Base-by-base conservation (phyloP, 2,113 vertebrate species). In the Odobenus rosmarus region DNA sequence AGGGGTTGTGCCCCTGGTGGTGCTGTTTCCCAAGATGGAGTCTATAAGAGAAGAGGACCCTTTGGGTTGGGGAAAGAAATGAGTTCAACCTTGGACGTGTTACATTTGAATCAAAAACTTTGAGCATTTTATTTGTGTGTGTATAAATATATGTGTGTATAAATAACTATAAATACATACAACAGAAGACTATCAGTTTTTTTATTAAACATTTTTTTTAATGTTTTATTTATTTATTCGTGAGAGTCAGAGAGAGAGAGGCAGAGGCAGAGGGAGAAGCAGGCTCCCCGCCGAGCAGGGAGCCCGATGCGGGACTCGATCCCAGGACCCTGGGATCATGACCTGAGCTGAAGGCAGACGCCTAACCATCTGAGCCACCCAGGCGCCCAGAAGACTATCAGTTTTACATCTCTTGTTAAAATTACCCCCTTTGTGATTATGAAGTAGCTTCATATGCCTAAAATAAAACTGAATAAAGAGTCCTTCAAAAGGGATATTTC, bases 331-430 rank as follows among this genome's bases (percentile, higher is more conserved):
- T 3, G 39, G 39, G 39, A 39, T 39, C 39, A 39, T 39, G 39
- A 39, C 39, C 39, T 39, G 39, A 39, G 39, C 39, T 4, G 39
- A 39, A 39, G 39, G 39, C 39, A 39, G 39, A 39, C 39, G 39
- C 39, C 39, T 39, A 39, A 39, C 39, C 39, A 39, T 39, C 39
- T 39, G 39, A 39, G 39, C 39, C 39, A 39, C 39, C 39, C 39
- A 39, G 39, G 39, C 39, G 39, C 39, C 39, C 67, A 87, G 8
- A 88, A 90, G 88, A 85, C 49, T 3, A 69, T 84, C 61, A 88
- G n/a, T 67, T 91, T 88, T 46, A 93, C 90, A 80, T 61, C 39
- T 87, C 49, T 76, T 18, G 10, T 77, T 79, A 97, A 90, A 97
- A 96, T 85, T 23, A 79, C 13, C 88, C 21, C 33, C 24, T 74